These are phyloP conservation scores for Alligator sinensis DNA, from an alignment of 2,113 vertebrate species.

Conservation along the genomic window DNA sequence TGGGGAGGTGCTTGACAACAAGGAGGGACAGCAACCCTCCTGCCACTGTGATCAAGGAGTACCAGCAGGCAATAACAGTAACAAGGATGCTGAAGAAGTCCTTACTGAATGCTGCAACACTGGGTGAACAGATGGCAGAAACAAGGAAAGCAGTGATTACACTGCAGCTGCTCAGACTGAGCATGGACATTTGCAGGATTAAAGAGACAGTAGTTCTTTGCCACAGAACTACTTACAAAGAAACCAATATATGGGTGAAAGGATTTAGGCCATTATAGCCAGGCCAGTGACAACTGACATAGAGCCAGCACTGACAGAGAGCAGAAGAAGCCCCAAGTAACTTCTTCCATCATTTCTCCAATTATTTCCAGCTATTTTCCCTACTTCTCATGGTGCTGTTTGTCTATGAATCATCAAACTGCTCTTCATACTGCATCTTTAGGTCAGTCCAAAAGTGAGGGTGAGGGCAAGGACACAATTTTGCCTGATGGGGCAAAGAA, in stretches of 20 bases:
- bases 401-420: neutral
- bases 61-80: neutral
- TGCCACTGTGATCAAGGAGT: neutral
- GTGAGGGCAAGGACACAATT: neutral
- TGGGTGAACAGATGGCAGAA: neutral
- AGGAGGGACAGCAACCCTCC: neutral
- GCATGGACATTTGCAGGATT: neutral
- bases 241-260: rapidly evolving
- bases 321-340: neutral
- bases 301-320: neutral
- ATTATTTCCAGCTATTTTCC: neutral
- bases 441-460: neutral
- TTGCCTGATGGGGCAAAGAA: neutral
- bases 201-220: neutral
- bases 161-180: neutral
- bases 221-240: neutral
- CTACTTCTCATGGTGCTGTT: neutral
- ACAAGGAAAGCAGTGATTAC: neutral
- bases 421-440: neutral
- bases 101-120: neutral
- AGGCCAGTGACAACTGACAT: neutral
- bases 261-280: neutral
- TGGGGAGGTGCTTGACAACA: rapidly evolving
- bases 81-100: neutral
- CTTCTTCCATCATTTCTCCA: neutral